Evolutionary conservation across 53 echinoderm and acorn worm species (phyloP).

Genomic region (Paracentrotus lividus): DNA sequence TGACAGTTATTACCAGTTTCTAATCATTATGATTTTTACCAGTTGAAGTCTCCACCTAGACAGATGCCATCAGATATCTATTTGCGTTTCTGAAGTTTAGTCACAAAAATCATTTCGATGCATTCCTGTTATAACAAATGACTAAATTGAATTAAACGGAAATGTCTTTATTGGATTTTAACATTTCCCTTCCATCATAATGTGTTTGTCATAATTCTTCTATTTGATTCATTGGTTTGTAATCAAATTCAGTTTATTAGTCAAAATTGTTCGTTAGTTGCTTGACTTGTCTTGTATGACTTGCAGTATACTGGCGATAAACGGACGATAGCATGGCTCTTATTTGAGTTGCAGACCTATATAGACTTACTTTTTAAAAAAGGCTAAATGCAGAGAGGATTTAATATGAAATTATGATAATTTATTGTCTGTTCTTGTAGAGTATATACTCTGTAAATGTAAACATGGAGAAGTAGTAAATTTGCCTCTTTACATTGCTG

Average conservation of each 20-base stretch:
- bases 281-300: not conserved
- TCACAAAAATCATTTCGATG: not conserved
- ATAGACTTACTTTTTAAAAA: too few species aligned
- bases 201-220: not conserved
- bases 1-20: not conserved
- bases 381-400: too few species aligned
- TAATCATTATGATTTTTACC: not conserved
- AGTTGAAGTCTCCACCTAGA: not conserved
- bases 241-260: not conserved
- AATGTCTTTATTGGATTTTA: conserved; percentile 4
- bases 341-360: too few species aligned
- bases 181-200: not conserved
- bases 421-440: too few species aligned
- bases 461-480: not conserved
- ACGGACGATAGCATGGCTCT: too few species aligned
- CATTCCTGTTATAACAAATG: not conserved
- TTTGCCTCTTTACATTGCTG: not conserved
- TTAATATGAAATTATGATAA: too few species aligned
- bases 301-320: not conserved
- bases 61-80: not conserved
- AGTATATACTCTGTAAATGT: too few species aligned
- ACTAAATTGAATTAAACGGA: conserved; percentile 10
- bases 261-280: not conserved
- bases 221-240: not conserved
- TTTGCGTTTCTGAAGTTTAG: not conserved